Evolutionary conservation across 2,888 invertebrate species (phyloP), one percentile per base, ranked within the genome.

Genomic region (Caenorhabditis uteleia): DNA sequence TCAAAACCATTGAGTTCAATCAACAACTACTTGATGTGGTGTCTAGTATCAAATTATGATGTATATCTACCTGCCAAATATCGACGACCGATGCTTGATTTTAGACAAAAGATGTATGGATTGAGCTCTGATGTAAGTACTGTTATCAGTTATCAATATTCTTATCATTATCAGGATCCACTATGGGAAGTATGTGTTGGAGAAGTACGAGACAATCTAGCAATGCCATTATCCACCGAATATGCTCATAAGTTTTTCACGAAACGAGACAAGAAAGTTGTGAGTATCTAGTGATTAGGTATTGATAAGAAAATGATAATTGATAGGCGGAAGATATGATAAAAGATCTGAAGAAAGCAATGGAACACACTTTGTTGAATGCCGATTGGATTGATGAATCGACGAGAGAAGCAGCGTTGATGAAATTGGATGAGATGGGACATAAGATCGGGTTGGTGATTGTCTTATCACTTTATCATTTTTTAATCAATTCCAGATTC

Each of bases 381-480:
- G 73, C 72, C 0, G 79, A 77, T 47, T 79, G 79, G 79, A 79
- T 79, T 50, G 78, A 79, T 50, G 77, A 78, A 50, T 71, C 58
- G 45, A 79, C 79, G 18, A 42, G 77, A 36, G 61, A 67, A 16
- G 69, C 71, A 6, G 79, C 79, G 4, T 42, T 78, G 23, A 54
- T 53, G 38, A 79, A 79, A 44, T 36, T 79, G 20, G 68, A 74
- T 25, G 68, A 61, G 27, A 75, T 79, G 73, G 68, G 70, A 8
- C 72, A 77, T 48, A 77, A 77, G 44, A 77, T 78, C 36, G 77
- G 77, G 64, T 65, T 12, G 20, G 38, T 23, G 2, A n/a, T n/a
- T n/a, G n/a, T n/a, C n/a, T n/a, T n/a, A n/a, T n/a, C n/a, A n/a
- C n/a, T n/a, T n/a, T 36, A 10, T 14, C 26, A 45, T 14, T 14